phyloP scores from a whole-genome alignment of 1,140 invertebrate species.

The Copidosoma floridanum region DNA sequence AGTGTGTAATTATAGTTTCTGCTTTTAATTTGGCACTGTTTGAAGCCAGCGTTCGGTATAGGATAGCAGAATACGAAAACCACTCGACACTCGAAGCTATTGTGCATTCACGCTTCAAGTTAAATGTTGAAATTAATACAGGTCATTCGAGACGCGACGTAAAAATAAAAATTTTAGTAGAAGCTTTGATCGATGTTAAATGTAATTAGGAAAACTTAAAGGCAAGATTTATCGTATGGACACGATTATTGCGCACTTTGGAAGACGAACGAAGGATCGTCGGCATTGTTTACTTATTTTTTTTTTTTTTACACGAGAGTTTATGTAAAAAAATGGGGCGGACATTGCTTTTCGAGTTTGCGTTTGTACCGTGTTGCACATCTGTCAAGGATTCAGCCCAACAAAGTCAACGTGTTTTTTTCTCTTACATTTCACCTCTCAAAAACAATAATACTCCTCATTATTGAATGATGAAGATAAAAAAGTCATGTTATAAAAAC shows the following conservation, averaged over 20 bases:
- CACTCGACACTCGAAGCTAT: neutral
- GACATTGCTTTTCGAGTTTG: conserved; percentile 18
- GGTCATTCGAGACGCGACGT: neutral
- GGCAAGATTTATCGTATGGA: conserved; percentile 4
- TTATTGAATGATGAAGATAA: neutral
- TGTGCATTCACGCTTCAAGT: neutral
- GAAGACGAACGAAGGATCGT: conserved; percentile 27
- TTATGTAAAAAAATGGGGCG: conserved; percentile 18
- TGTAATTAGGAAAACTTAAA: conserved; percentile 3
- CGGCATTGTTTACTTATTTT: conserved; percentile 9
- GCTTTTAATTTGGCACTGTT: conserved; percentile 43
- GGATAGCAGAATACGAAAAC: conserved; percentile 4
- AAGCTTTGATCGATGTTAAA: neutral
- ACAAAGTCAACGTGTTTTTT: neutral
- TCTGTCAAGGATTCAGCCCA: conserved; percentile 11
- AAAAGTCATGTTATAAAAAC: conserved; percentile 9
- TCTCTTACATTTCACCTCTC: conserved; percentile 13
- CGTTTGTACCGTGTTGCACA: conserved; percentile 18
- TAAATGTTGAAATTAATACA: neutral
- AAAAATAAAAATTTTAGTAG: neutral
- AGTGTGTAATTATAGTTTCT: neutral
- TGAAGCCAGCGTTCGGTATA: conserved; percentile 33
- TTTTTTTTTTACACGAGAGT: neutral
- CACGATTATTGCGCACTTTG: conserved; percentile 15
- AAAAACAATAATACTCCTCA: neutral